Base-by-base conservation (phyloP, 2,888 invertebrate genomes). In the Sinopyrophorus schimmeli region DNA sequence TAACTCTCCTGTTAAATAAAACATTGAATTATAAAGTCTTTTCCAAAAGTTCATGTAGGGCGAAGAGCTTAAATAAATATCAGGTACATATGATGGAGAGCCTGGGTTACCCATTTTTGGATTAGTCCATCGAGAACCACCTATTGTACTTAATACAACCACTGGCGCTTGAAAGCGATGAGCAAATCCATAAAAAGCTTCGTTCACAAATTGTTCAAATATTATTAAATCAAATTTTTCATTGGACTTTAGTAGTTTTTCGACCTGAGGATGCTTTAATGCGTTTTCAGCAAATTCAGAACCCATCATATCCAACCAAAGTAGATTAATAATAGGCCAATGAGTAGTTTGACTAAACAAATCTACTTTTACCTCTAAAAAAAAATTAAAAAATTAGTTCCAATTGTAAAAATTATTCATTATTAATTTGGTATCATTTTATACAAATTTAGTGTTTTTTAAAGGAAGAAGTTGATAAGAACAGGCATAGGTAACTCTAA, bases 21-120 rank as follows among this genome's bases (percentile, higher is more conserved):
- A 30, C 1, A 73, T 71, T 0, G 77, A 68, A 61, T 83, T 86
- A 9, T 72, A 65, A 0, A 82, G 24, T 54, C 86, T 67, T 57
- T 79, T 75, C 60, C 69, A 65, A 53, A 85, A 81, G 23, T 68
- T 77, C 69, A 79, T 77, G 26, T 64, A 65, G 16, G 77, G 72
- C 20, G 70, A 60, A 43, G 66, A 75, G 2, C 70, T 65, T 34
- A 74, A 54, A 47, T 74, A 73, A 4, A 73, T 67, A 37, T 78
- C 75, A 0, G 80, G 77, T 27, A 77, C 72, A 61, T 75, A 77
- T 0, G 80, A 74, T 61, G 75, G 74, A 1, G 77, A 74, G 1
- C 68, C 67, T 1, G 78, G 74, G 38, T 76, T 66, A 1, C 79
- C 79, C 65, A 77, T 73, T 51, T 73, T 70, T 32, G 73, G 71